phyloP scores from a whole-genome alignment of 2,113 vertebrate species.

The Pterocles orientalis region DNA sequence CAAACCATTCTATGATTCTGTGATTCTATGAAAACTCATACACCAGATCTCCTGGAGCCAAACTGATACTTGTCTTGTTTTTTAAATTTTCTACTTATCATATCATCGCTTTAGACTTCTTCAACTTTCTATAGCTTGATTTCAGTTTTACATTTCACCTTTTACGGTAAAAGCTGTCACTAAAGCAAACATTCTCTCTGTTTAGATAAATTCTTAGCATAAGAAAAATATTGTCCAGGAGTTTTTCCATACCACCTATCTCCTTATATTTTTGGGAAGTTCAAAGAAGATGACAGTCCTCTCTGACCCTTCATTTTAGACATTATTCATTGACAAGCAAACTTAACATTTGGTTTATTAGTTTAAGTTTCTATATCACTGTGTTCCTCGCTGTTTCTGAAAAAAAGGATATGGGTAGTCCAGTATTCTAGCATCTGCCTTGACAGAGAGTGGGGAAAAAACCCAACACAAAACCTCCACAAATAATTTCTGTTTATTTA shows the following conservation, averaged over 20 bases:
- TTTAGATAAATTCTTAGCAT: background rate
- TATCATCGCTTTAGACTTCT: background rate
- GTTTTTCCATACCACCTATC: background rate
- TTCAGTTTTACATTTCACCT: background rate
- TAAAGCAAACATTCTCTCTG: background rate
- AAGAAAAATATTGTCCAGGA: background rate
- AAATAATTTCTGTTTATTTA: background rate
- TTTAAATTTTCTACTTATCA: background rate
- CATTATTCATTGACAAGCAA: background rate
- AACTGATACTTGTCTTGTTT: background rate
- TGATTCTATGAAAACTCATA: background rate
- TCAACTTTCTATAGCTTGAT: background rate
- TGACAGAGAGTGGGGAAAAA: background rate
- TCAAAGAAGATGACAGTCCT: background rate
- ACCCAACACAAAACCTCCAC: fast-evolving
- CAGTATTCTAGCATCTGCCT: background rate
- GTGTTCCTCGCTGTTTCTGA: background rate
- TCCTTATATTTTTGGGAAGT: background rate
- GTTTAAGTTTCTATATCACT: background rate
- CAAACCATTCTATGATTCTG: too few relatives aligned
- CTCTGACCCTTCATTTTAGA: background rate
- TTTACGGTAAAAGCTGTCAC: background rate
- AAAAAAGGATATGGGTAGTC: background rate
- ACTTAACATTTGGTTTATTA: background rate
- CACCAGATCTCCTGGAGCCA: background rate